Evolutionary conservation across 35 echinoderm and acorn worm genomes (phyloP).

Genomic region (Lytechinus variegatus): DNA sequence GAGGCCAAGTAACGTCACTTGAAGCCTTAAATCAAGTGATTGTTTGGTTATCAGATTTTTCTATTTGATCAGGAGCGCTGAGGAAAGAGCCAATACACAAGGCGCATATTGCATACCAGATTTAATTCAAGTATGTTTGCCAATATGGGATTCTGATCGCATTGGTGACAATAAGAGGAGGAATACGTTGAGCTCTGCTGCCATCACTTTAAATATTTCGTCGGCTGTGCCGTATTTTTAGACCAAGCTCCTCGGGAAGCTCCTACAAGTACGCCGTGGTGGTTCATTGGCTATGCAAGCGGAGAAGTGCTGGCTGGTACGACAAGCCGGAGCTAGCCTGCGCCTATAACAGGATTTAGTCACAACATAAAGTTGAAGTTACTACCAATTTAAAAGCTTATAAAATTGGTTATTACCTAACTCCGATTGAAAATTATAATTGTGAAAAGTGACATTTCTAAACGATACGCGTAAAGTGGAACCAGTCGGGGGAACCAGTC

Average conservation of each 20-base stretch:
- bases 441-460: background rate
- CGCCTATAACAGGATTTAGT: background rate
- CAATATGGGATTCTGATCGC: background rate
- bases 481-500: background rate
- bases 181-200: background rate
- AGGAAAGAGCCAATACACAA: background rate
- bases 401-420: background rate
- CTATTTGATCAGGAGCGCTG: background rate
- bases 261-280: background rate
- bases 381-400: background rate
- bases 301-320: background rate
- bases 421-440: background rate
- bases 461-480: background rate
- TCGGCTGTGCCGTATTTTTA: background rate
- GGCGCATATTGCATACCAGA: background rate
- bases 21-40: background rate
- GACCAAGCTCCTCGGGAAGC: background rate
- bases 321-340: background rate
- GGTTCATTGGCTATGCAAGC: background rate
- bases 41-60: background rate
- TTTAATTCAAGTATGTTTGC: conserved; percentile 14
- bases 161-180: background rate
- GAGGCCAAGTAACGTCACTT: background rate
- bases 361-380: background rate
- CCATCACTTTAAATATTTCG: background rate